Evolutionary conservation across 2,797 vertebrate species (phyloP).

Genomic region (Alfaro cultratus): DNA sequence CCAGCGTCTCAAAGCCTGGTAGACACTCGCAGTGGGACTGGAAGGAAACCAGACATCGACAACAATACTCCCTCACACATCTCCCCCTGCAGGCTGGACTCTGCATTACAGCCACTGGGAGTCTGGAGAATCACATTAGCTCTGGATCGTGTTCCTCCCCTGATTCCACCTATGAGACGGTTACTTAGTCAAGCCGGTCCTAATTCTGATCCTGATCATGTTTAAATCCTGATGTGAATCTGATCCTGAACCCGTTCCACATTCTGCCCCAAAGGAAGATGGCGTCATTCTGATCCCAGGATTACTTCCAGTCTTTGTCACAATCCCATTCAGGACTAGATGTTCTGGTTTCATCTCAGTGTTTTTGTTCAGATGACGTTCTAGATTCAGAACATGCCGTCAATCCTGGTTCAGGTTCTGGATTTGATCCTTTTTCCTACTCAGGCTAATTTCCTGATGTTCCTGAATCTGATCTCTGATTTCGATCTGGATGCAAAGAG

Average conservation of each 20-base stretch:
- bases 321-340: not conserved
- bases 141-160: not conserved
- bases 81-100: not conserved
- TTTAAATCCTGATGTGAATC: not conserved
- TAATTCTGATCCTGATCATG: not conserved
- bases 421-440: not conserved
- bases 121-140: not conserved
- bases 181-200: not conserved
- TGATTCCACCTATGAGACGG: not conserved
- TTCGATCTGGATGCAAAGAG: no score
- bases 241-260: not conserved
- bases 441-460: not conserved
- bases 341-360: not conserved
- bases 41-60: not conserved
- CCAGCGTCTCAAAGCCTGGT: constrained; percentile 80
- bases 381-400: not conserved
- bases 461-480: no score
- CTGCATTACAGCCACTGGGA: not conserved
- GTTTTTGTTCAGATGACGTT: not conserved
- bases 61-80: not conserved
- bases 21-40: constrained; percentile 94
- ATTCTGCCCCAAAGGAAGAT: not conserved
- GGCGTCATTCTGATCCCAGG: not conserved
- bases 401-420: not conserved
- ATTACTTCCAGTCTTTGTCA: not conserved